Conservation (phyloP, 2,113 vertebrate species). For the Gymnocephalus cernua region DNA sequence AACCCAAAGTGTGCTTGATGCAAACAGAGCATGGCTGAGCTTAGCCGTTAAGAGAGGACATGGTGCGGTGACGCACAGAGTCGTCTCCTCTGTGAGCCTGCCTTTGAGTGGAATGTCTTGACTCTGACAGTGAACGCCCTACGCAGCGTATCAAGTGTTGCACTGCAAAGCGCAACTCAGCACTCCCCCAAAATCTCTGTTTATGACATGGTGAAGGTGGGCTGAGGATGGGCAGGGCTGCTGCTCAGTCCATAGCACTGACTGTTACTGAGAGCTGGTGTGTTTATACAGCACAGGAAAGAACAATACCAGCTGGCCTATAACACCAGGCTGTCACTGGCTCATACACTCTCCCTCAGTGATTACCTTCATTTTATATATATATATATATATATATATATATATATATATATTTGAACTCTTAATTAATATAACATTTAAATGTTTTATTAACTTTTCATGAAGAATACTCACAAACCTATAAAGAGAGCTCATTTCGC, state of each 20-base stretch:
- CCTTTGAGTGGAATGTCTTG: constrained; percentile 71
- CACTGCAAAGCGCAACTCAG: constrained; percentile 55
- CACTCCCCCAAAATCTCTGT: constrained; percentile 77
- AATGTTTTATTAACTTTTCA: constrained; percentile 10
- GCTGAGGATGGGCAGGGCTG: constrained; percentile 70
- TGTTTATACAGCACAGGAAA: constrained; percentile 85
- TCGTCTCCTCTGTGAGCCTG: constrained; percentile 51
- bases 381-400: too few relatives aligned
- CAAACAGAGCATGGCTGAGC: constrained; percentile 59
- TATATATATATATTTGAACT: constrained; percentile 39
- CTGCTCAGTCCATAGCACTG: constrained; percentile 83
- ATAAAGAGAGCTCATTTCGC: not conserved
- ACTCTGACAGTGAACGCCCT: constrained; percentile 70
- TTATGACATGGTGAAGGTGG: constrained; percentile 77
- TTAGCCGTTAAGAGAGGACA: constrained; percentile 40
- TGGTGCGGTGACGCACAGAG: constrained; percentile 35
- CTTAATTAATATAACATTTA: not conserved
- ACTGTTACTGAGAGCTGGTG: constrained; percentile 85
- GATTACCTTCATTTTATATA: constrained; percentile 50
- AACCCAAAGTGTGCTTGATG: constrained; percentile 62
- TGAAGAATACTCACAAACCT: constrained; percentile 3
- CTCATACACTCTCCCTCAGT: constrained; percentile 33
- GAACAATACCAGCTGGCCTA: constrained; percentile 81
- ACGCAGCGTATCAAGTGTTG: constrained; percentile 46
- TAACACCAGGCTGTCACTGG: constrained; percentile 79